Evolutionary conservation across 2,113 vertebrate genomes (phyloP), one percentile per base, ranked within the genome.

Genomic region (Plotosus lineatus): DNA sequence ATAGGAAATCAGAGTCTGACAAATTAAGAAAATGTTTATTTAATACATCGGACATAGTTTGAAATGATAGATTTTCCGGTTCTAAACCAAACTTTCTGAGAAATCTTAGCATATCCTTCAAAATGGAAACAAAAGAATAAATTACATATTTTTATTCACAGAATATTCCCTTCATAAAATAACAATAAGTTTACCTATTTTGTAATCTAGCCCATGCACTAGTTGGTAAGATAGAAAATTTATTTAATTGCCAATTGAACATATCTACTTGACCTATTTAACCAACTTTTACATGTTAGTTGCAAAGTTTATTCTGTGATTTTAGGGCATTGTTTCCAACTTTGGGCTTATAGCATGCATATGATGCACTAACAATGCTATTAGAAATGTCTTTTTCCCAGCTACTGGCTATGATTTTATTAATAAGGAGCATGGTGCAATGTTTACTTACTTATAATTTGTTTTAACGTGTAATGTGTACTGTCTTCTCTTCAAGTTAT

Each of bases 391-490:
- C 23, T 44, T 68, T 6, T 42, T 68, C 40, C 63, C 26, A 26
- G 65, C 40, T 14, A 26, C 42, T 58, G 11, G 15, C 12, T 58
- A 58, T 58, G 15, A 61, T 61, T 61, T 61, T 61, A 61, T 61
- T 33, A 61, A 61, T 36, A 6, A 33, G 8, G 6, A 36, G 6
- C 6, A 61, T 36, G 15, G 4, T 61, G 28, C 31, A 36, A 0
- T 28, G 46, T 46, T 28, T 48, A 48, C 28, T 71, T n/a, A n/a
- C 31, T 71, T 48, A 71, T 71, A 48, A 15, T 69, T 69, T 44
- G 6, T 42, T 36, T 4, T n/a, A 42, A 68, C 42, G 21, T 68
- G n/a, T n/a, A n/a, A n/a, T 42, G 21, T 68, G 38, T 36, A 42
- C n/a, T 23, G 3, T 68, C 65, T 42, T 36, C 65, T 69, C 42